Evolutionary conservation across 2,888 invertebrate genomes (phyloP), one percentile per base, ranked within the genome.

Genomic region (Sinohyriopsis cumingii): DNA sequence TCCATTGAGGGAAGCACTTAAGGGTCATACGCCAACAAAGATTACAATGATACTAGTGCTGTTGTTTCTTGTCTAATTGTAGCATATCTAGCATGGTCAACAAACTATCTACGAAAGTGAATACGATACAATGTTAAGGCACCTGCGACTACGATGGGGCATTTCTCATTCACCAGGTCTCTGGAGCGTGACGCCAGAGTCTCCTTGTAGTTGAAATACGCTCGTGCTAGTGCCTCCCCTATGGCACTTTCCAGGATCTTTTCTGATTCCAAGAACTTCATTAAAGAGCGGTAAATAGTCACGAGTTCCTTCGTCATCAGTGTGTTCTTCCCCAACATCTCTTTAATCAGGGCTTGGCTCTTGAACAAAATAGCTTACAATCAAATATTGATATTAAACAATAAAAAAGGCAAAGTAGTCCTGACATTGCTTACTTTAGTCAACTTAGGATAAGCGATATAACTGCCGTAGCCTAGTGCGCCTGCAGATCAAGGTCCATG

Each of bases 121-220:
- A 45, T 45, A 45, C 15, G 15, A 45, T 45, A 60, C n/a, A 33
- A 19, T 22, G 28, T 61, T 1, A 55, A 65, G 54, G 5, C 72
- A 81, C 82, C 82, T 71, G 82, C 76, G 5, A 82, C 82, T 62
- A 82, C 79, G 24, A 82, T 81, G 5, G 82, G 82, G 69, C 82
- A 82, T 55, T 81, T 77, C 20, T 78, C 72, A 59, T 74, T 69
- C n/a, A 69, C 63, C 1, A 82, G 72, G 60, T 81, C 77, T n/a
- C 67, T 63, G 54, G 67, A 65, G 66, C 77, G 69, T 3, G 18
- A 61, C 3, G 65, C 54, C 12, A 82, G 28, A 15, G 56, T 65
- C 20, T 63, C 65, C 12, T 63, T 67, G 59, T 71, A 76, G 57
- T 79, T 70, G 5, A 65, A 67, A 65, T 76, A 78, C 24, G 75